phyloP scores from a whole-genome alignment of 2,888 invertebrate species.

The Troides helena region DNA sequence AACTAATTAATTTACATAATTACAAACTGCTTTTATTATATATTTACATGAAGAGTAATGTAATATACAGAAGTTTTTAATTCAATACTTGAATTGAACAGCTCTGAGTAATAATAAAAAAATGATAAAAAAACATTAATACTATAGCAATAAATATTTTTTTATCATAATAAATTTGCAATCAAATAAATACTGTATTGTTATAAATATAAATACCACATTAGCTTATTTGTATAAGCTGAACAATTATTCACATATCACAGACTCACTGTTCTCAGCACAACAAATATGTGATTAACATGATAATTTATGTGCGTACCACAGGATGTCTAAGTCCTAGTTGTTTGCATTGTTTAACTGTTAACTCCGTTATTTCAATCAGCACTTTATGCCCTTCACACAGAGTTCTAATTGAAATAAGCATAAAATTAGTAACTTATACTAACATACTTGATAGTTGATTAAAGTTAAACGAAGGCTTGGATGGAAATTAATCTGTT shows the following conservation, averaged over 20 bases:
- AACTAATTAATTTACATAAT: not conserved
- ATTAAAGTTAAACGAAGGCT: constrained; percentile 36
- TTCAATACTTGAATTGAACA: too few relatives aligned
- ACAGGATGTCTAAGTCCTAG: constrained; percentile 35
- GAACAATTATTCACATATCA: constrained; percentile 25
- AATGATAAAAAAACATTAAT: not conserved
- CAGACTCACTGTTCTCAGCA: constrained; percentile 17
- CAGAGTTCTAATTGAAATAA: constrained; percentile 31
- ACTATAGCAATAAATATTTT: not conserved
- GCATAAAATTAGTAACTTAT: constrained; percentile 22
- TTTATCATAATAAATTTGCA: not conserved
- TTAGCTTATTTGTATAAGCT: constrained; percentile 6
- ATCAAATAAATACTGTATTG: constrained; percentile 8
- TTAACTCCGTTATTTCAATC: constrained; percentile 15
- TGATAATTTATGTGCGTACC: constrained; percentile 59
- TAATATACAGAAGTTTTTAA: too few relatives aligned
- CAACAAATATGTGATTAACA: constrained; percentile 52
- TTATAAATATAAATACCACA: constrained; percentile 13
- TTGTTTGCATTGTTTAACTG: constrained; percentile 39
- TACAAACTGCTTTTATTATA: too few relatives aligned
- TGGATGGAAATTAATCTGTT: constrained; percentile 42
- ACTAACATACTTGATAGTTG: constrained; percentile 33
- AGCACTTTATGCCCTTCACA: not conserved
- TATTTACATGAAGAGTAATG: too few relatives aligned
- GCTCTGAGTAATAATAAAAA: not conserved